Conservation (phyloP, 2,113 vertebrate species). For the Microcebus lehilahytsara region DNA sequence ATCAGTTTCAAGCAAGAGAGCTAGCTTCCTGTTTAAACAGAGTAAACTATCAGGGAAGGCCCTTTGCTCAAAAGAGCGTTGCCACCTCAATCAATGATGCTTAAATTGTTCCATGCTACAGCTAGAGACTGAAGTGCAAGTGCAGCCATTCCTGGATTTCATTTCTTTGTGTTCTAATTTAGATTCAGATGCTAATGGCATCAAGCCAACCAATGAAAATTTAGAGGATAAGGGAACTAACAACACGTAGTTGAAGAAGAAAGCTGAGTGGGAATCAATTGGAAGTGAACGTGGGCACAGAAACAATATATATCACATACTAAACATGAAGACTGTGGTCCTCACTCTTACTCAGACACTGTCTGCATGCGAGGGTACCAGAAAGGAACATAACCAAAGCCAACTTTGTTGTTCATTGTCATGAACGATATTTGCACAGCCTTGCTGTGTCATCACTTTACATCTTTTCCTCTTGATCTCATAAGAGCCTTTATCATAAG, state of each 20-base stretch:
- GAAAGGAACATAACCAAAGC: background rate
- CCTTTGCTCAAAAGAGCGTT: background rate
- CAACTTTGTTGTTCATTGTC: background rate
- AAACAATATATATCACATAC: background rate
- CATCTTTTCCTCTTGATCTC: background rate
- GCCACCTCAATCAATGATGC: background rate
- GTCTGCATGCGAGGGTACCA: no score
- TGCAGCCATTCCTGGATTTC: background rate
- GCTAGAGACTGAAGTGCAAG: background rate
- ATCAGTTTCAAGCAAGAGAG: background rate
- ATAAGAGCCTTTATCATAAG: background rate
- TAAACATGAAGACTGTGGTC: background rate
- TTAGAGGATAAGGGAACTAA: background rate
- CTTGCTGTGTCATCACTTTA: background rate
- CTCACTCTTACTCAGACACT: background rate
- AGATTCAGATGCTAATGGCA: background rate
- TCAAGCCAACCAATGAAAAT: background rate
- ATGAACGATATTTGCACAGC: background rate
- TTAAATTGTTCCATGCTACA: background rate
- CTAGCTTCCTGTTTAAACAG: background rate
- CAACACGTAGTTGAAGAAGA: background rate
- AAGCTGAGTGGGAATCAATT: background rate
- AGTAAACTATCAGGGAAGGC: background rate
- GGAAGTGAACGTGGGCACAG: background rate
- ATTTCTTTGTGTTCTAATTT: background rate